phyloP scores from a whole-genome alignment of 2,797 vertebrate genomes.

The Neomorphus geoffroyi region DNA sequence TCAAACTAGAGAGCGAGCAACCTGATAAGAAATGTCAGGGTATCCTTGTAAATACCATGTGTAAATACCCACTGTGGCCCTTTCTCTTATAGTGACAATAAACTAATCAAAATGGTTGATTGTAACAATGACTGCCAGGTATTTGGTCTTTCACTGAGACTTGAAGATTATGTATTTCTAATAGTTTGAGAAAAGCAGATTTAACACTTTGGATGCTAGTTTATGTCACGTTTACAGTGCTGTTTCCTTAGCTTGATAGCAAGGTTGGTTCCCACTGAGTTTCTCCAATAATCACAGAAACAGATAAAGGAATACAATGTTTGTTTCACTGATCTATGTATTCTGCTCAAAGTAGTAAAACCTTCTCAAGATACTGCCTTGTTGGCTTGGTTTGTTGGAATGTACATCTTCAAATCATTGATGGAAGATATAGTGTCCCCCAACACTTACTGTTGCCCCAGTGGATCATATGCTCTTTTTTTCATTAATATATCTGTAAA shows the following conservation, averaged over 20 bases:
- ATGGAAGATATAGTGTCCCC: constrained; percentile 20
- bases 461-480: neutral
- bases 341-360: neutral
- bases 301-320: neutral
- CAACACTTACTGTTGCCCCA: neutral
- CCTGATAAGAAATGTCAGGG: neutral
- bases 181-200: neutral
- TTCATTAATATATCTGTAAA: constrained; percentile 6
- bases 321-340: constrained; percentile 3
- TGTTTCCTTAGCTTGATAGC: neutral
- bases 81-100: neutral
- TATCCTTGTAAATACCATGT: neutral
- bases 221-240: neutral
- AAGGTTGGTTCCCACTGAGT: neutral
- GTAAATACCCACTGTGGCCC: neutral
- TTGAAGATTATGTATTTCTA: neutral
- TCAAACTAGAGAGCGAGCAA: neutral
- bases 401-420: constrained; percentile 1
- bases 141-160: neutral
- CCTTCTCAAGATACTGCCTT: neutral
- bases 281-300: neutral
- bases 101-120: neutral
- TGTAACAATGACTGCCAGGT: neutral
- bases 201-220: neutral
- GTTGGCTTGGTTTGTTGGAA: neutral